Percentiles rank a stretch among this genome's conserved stretches.
These are phyloP conservation scores for Alligator mississippiensis DNA, from an alignment of 2,113 vertebrate species.

Conservation along the genomic window DNA sequence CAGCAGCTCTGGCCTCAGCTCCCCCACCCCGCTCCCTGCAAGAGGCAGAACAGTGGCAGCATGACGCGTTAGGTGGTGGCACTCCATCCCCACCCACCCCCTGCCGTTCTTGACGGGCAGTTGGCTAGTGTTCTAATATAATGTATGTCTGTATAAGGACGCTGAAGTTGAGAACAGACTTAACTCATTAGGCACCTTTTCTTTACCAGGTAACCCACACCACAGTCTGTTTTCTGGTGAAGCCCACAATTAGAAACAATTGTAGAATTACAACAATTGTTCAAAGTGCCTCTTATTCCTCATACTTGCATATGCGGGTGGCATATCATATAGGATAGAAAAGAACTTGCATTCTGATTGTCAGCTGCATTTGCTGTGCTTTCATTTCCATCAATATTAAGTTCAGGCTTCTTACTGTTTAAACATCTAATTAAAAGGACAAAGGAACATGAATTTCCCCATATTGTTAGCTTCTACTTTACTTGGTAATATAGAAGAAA, in stretches of 20 bases:
- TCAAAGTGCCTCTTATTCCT: neutral
- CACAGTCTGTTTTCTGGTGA: neutral
- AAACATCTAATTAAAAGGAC: neutral
- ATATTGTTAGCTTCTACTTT: neutral
- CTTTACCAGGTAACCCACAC: neutral
- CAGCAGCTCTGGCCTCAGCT: too few relatives aligned
- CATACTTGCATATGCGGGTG: neutral
- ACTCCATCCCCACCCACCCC: too few relatives aligned
- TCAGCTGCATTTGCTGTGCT: neutral
- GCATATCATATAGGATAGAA: neutral
- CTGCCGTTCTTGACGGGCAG: too few relatives aligned
- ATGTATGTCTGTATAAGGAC: neutral
- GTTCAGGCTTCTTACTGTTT: neutral
- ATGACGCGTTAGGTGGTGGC: too few relatives aligned
- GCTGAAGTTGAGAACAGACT: neutral
- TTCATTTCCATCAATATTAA: neutral
- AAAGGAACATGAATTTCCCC: neutral
- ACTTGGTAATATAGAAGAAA: neutral
- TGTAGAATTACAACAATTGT: neutral
- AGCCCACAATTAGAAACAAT: neutral
- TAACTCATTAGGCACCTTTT: neutral
- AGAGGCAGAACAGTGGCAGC: too few relatives aligned
- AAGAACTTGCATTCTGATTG: neutral
- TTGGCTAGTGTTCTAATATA: neutral
- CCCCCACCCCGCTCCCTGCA: too few relatives aligned